phyloP scores from a whole-genome alignment of 1,140 invertebrate genomes.

The Diorhabda carinulata region DNA sequence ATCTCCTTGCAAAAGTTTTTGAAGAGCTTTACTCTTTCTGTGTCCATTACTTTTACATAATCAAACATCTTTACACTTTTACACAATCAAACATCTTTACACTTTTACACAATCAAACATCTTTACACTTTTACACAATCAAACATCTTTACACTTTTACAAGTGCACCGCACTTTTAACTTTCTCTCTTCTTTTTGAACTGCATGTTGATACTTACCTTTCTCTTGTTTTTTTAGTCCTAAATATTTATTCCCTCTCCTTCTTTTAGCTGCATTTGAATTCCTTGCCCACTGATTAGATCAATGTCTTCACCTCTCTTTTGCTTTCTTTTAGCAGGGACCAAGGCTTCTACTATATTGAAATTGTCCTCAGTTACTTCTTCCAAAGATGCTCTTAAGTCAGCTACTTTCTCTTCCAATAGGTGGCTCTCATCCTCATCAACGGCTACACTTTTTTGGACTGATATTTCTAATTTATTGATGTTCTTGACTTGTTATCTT shows the following conservation, averaged over 20 bases:
- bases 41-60: constrained; percentile 1
- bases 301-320: not conserved
- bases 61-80: constrained; percentile 5
- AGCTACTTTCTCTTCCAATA: no score
- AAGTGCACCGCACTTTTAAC: not conserved
- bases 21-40: constrained; percentile 10
- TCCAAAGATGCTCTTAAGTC: no score
- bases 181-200: constrained; percentile 9
- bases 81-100: not conserved
- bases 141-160: not conserved
- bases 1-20: constrained; percentile 13
- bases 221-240: constrained; percentile 8
- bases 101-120: not conserved
- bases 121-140: not conserved
- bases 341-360: no score
- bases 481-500: no score
- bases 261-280: constrained; percentile 10
- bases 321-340: not conserved
- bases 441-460: no score
- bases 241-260: constrained; percentile 14
- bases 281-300: not conserved
- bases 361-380: no score
- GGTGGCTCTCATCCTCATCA: no score
- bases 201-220: not conserved
- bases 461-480: no score